Base-by-base conservation (phyloP, 53 echinoderm and acorn worm species). In the Crossaster papposus region DNA sequence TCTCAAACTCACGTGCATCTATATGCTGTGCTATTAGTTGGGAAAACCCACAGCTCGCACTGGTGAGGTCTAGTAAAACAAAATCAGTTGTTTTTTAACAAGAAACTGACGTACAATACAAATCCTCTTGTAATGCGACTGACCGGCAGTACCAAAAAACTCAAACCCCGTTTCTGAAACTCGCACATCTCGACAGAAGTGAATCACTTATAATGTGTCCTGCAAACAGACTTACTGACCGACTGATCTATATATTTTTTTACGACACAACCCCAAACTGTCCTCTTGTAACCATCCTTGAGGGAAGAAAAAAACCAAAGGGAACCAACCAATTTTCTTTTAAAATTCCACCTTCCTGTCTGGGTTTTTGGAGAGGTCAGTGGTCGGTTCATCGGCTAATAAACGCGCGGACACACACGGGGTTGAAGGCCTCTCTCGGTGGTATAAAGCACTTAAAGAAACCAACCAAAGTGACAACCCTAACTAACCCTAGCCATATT, bases 291-390 rank as follows among this genome's bases (percentile, higher is more conserved):
- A 20, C 36, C 64, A 65, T 36, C 65, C 70, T 65, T 29, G 51
- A 68, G 65, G 53, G 17, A n/a, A n/a, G n/a, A 1, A 1, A 44
- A 44, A 44, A 36, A 75, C 76, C 36, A 62, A 77, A 44, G 79
- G 81, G 81, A 80, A 89, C 68, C 89, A 63, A 79, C 89, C 89
- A 80, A 80, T 89, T 89, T 52, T 54, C 37, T 35, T 22, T 55
- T 33, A 30, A 52, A 80, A 76, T 87, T 34, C 10, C 35, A 4
- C 76, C 51, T 76, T 87, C 87, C 87, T 87, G 87, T 87, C 77
- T 75, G n/a, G n/a, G n/a, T n/a, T n/a, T n/a, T n/a, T n/a, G 74
- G 35, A 20, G 87, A 63, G 87, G 87, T 87, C 87, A 87, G 14
- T 24, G 36, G 7, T 77, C 17, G 87, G 87, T 55, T 34, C 76